Base-by-base conservation (phyloP, 2,888 invertebrate species). In the Salticus scenicus region DNA sequence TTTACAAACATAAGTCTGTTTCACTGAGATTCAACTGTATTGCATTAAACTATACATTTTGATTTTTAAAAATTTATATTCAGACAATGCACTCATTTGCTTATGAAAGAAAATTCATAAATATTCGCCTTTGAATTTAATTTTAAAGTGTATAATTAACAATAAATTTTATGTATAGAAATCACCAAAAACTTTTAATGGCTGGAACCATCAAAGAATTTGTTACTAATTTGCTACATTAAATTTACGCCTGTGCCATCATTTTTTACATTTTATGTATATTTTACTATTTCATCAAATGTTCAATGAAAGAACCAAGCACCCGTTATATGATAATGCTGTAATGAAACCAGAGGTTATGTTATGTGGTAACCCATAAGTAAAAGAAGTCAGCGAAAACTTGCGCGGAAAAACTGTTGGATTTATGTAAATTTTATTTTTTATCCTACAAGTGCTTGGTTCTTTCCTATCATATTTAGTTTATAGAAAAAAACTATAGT, bases 331-430 rank as follows among this genome's bases (percentile, higher is more conserved):
- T n/a, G n/a, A n/a, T n/a, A 24, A 57, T 57, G 5, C 5, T 5
- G 24, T 7, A 57, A 24, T 4, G 4, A 24, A 47, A 24, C 24
- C 57, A 57, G 57, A 57, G 57, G 57, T 7, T 7, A 57, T 24
- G 12, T 57, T 24, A 57, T 57, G 57, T 57, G 57, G 57, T 24
- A 24, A 57, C 57, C 57, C 24, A 57, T 17, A 24, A 24, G 24
- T 57, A 57, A 24, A 57, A 24, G 24, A 57, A 57, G 24, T 57
- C 24, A 57, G 57, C 57, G 57, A 57, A 57, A 57, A 57, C 17
- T 2, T 47, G 57, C 57, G 57, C 57, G 24, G 24, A 57, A 24
- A 7, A 57, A 24, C 24, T 57, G 57, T 57, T 57, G 57, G 24
- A 57, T 7, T 24, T 24, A 14, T 47, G 20, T n/a, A 57, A 1